Conservation (phyloP, 1,140 invertebrate species). For the Listronotus bonariensis region DNA sequence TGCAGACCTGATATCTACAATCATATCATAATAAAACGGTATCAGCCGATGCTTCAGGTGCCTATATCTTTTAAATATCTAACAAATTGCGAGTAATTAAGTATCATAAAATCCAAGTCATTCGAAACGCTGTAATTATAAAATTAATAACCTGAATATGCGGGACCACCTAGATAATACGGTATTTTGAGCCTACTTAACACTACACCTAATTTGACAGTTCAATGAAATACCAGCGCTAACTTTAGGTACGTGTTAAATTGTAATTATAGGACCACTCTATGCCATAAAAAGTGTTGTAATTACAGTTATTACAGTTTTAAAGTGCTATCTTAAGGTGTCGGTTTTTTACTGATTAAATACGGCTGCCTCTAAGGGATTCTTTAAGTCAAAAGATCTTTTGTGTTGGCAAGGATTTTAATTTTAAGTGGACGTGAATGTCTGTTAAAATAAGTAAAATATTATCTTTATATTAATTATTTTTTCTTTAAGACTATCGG, state of each 20-base stretch:
- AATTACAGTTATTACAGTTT: slow-evolving; percentile 31
- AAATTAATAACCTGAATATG: slow-evolving; percentile 11
- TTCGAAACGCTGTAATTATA: slow-evolving; percentile 4
- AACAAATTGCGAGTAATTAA: slow-evolving; percentile 12
- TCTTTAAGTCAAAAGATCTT: slow-evolving; percentile 21
- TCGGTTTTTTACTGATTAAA: slow-evolving; percentile 29
- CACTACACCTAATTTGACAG: slow-evolving; percentile 29
- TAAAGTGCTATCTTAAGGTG: slow-evolving; percentile 27
- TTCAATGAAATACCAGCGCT: slow-evolving; percentile 17
- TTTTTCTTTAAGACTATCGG: slow-evolving; percentile 15
- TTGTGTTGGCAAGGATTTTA: slow-evolving; percentile 23
- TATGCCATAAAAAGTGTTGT: slow-evolving; percentile 24
- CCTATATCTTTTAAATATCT: slow-evolving; percentile 14
- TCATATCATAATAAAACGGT: background rate
- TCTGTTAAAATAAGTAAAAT: slow-evolving; percentile 20
- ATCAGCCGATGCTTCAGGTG: slow-evolving; percentile 1
- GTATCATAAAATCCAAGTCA: slow-evolving; percentile 8
- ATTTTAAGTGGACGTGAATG: slow-evolving; percentile 15
- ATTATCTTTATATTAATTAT: slow-evolving; percentile 26
- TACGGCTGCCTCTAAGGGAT: slow-evolving; percentile 14
- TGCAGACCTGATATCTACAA: background rate
- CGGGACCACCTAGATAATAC: slow-evolving; percentile 27
- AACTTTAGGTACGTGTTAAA: slow-evolving; percentile 23
- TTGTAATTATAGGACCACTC: slow-evolving; percentile 32
- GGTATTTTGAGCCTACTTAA: slow-evolving; percentile 19